A percentile compares a stretch with the other conserved stretches of the same genome.
phyloP scores from a whole-genome alignment of 1,140 invertebrate genomes.

The Aphidius ervi region DNA sequence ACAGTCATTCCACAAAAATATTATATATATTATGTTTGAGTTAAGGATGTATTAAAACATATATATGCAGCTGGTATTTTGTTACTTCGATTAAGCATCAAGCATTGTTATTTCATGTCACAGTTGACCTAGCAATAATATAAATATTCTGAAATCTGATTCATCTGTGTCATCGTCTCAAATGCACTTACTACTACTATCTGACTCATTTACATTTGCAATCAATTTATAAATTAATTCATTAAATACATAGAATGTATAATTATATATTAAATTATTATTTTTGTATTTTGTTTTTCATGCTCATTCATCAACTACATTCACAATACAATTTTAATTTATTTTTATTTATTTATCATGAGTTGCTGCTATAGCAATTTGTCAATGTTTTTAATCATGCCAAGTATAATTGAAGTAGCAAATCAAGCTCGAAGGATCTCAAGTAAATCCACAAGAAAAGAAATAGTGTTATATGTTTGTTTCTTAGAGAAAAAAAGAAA shows the following conservation, averaged over 20 bases:
- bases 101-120: no score
- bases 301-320: neutral
- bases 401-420: conserved; percentile 22
- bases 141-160: neutral
- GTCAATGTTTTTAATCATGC: conserved; percentile 17
- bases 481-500: conserved; percentile 1
- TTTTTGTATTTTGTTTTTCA: no score
- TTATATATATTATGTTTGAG: no score
- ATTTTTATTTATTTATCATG: neutral
- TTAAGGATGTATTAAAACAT: no score
- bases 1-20: conserved; percentile 27
- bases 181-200: no score
- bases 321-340: neutral
- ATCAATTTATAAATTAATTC: no score
- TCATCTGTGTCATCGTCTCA: no score
- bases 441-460: neutral
- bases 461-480: conserved; percentile 1
- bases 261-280: no score
- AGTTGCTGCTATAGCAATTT: neutral
- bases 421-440: conserved; percentile 22
- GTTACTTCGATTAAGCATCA: no score
- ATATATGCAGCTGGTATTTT: no score
- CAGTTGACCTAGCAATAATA: neutral
- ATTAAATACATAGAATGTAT: no score
- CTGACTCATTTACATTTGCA: no score